phyloP scores from a whole-genome alignment of 2,113 vertebrate genomes.

The Clarias gariepinus region DNA sequence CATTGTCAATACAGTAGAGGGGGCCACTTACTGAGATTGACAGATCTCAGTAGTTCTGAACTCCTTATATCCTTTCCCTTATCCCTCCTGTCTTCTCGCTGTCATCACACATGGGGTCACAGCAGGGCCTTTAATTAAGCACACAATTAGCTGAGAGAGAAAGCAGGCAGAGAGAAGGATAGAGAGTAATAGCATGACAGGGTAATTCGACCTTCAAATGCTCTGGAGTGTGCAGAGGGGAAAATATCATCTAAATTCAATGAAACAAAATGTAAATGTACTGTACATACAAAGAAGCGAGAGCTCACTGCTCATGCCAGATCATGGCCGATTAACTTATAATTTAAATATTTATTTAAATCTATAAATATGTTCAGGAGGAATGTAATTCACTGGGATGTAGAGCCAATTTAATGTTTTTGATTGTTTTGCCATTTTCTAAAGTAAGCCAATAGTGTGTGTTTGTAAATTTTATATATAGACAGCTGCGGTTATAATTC shows the following conservation, averaged over 20 bases:
- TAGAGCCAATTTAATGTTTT: neutral
- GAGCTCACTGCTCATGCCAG: slow-evolving; percentile 7
- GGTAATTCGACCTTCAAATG: slow-evolving; percentile 42
- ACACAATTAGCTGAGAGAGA: slow-evolving; percentile 36
- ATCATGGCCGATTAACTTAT: slow-evolving; percentile 54
- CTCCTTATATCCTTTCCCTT: slow-evolving; percentile 48
- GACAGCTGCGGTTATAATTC: no score
- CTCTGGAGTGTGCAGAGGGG: slow-evolving; percentile 36
- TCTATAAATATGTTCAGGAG: neutral
- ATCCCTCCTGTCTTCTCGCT: slow-evolving; percentile 13
- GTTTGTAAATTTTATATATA: no score
- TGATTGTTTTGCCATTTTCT: neutral
- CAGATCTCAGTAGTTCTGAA: slow-evolving; percentile 42
- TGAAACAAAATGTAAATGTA: neutral
- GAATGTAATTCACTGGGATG: neutral
- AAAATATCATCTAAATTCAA: neutral
- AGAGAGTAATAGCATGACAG: slow-evolving; percentile 40
- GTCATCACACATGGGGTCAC: slow-evolving; percentile 47
- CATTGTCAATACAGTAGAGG: neutral
- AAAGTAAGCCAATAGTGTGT: neutral
- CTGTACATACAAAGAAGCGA: slow-evolving; percentile 5
- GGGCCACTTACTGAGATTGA: neutral
- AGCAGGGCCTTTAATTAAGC: slow-evolving; percentile 50
- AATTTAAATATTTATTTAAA: slow-evolving; percentile 38
- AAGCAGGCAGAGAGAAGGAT: slow-evolving; percentile 13